phyloP scores from a whole-genome alignment of 2,797 vertebrate genomes.

The Intellagama lesueurii region DNA sequence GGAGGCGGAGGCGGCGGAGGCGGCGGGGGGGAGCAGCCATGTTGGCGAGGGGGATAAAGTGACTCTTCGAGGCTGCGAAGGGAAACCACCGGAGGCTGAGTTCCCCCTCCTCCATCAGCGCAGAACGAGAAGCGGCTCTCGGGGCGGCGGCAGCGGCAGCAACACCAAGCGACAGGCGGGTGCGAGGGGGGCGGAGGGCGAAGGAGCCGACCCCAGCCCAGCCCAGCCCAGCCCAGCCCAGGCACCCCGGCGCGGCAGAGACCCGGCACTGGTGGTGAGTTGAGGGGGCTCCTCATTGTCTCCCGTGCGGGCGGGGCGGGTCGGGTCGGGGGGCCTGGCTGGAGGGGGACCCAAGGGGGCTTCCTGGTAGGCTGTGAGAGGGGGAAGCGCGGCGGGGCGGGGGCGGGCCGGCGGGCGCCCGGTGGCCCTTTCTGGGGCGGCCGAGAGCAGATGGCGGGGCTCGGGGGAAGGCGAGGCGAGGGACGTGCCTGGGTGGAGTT shows the following conservation, averaged over 20 bases:
- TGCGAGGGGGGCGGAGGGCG: neutral
- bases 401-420: neutral
- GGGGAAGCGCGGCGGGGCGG: neutral
- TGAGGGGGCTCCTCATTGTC: constrained; percentile 58
- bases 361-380: neutral
- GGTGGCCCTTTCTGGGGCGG: constrained; percentile 29
- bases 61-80: constrained; percentile 65
- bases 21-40: constrained; percentile 75
- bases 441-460: neutral
- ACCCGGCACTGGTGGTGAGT: constrained; percentile 19
- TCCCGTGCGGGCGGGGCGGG: constrained; percentile 51
- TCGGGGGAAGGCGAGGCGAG: neutral
- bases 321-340: constrained; percentile 48
- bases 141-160: neutral
- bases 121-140: constrained; percentile 25
- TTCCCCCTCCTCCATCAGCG: constrained; percentile 14
- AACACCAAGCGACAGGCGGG: too few species aligned
- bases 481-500: neutral
- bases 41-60: constrained; percentile 74
- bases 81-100: constrained; percentile 49
- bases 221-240: neutral
- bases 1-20: neutral
- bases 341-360: neutral
- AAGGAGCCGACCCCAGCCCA: neutral
- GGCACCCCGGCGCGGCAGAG: constrained; percentile 20